Conservation (phyloP, 2,113 vertebrate species). For the Rousettus leschenaultii region DNA sequence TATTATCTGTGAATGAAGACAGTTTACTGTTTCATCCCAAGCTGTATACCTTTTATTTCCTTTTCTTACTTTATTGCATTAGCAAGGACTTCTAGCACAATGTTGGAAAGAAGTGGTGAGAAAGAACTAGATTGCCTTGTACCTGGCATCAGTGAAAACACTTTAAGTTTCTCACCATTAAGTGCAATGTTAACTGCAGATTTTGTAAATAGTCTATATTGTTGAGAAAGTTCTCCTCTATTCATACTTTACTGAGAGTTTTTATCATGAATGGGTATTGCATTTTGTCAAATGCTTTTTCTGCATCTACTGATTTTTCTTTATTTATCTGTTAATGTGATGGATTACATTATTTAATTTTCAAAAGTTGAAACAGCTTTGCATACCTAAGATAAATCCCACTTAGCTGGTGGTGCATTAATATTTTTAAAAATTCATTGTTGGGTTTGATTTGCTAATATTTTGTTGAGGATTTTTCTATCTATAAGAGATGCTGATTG, state of each 20-base stretch:
- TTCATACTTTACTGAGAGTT: not conserved
- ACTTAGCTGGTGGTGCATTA: not conserved
- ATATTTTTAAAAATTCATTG: not conserved
- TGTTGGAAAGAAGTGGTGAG: not conserved
- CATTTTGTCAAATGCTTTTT: not conserved
- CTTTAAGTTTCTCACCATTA: not conserved
- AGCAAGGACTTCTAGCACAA: not conserved
- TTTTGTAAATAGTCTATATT: not conserved
- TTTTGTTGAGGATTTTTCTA: not conserved
- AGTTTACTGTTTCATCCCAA: not conserved
- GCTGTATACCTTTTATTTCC: not conserved
- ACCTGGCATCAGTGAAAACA: not conserved
- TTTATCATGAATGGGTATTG: not conserved
- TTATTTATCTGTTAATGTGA: not conserved
- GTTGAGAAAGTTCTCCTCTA: not conserved
- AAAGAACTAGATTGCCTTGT: not conserved
- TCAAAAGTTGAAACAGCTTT: not conserved
- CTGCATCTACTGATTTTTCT: not conserved
- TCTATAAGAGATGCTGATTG: not conserved
- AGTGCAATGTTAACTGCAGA: not conserved
- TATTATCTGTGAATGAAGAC: not conserved
- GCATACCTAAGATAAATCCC: not conserved
- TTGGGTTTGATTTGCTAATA: not conserved
- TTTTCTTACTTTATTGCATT: not conserved
- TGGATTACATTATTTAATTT: not conserved